These are phyloP conservation scores for Eupithecia vulgata DNA, from an alignment of 2,888 invertebrate species.

Conservation along the genomic window DNA sequence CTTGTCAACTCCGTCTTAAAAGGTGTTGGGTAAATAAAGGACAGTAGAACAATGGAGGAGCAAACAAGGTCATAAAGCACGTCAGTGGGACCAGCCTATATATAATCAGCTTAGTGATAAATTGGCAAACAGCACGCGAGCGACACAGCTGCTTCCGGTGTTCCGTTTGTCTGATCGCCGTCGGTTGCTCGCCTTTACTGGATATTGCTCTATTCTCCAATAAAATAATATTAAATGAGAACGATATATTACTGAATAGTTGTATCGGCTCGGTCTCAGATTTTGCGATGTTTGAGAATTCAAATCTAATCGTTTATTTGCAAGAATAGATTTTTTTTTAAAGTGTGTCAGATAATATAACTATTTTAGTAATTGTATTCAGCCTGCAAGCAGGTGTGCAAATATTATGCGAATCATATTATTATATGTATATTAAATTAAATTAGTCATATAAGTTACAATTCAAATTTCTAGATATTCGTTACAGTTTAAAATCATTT, in stretches of 20 bases:
- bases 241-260: background rate
- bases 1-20: slow-evolving; percentile 48
- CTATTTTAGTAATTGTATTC: no score
- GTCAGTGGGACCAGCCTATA: slow-evolving; percentile 78
- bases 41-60: slow-evolving; percentile 71
- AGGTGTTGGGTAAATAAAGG: slow-evolving; percentile 71
- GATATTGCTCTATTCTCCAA: slow-evolving; percentile 30
- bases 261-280: background rate
- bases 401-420: no score
- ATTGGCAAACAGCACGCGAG: slow-evolving; percentile 83
- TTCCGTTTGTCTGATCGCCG: slow-evolving; percentile 44
- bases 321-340: no score
- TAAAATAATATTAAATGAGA: background rate
- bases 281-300: background rate
- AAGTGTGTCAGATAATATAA: no score
- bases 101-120: slow-evolving; percentile 84
- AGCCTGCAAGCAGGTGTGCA: no score
- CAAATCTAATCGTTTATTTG: no score
- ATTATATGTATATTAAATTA: no score
- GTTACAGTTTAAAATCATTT: no score
- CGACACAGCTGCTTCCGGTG: slow-evolving; percentile 79
- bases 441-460: no score
- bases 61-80: slow-evolving; percentile 80
- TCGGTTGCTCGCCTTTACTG: slow-evolving; percentile 33
- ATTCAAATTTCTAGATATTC: no score